These are phyloP conservation scores for Ariopsis seemanni DNA, from an alignment of 2,113 vertebrate genomes.

Conservation along the genomic window DNA sequence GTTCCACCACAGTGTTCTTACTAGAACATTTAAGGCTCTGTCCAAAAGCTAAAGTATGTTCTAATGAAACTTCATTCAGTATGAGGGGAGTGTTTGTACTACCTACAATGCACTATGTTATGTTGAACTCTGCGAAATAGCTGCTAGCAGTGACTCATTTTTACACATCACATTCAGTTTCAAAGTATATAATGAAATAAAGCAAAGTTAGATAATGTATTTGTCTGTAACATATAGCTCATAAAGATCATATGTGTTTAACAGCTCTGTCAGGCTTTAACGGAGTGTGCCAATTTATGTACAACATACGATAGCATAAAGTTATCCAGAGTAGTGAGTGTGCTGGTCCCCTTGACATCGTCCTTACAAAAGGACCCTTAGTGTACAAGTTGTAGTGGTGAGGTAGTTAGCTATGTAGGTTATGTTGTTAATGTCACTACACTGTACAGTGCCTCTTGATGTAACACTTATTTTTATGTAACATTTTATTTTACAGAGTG, in stretches of 20 bases:
- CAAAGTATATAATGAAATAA: not conserved
- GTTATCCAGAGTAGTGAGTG: not conserved
- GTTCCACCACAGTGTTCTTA: conserved; percentile 28
- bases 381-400: not conserved
- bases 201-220: not conserved
- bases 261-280: not conserved
- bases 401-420: not conserved
- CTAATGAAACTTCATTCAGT: not conserved
- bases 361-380: not conserved
- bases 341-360: not conserved
- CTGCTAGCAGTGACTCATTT: not conserved
- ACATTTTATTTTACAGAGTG: not conserved
- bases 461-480: not conserved
- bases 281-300: not conserved
- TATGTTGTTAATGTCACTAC: not conserved
- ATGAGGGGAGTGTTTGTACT: not conserved
- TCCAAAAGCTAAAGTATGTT: not conserved
- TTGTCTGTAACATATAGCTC: too few relatives aligned
- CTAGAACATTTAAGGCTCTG: not conserved
- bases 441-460: not conserved
- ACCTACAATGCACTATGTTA: not conserved
- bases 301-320: not conserved
- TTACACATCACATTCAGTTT: not conserved
- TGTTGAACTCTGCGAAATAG: not conserved
- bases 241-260: not conserved